Base-by-base conservation (phyloP, 2,113 vertebrate species). In the Anguilla rostrata region DNA sequence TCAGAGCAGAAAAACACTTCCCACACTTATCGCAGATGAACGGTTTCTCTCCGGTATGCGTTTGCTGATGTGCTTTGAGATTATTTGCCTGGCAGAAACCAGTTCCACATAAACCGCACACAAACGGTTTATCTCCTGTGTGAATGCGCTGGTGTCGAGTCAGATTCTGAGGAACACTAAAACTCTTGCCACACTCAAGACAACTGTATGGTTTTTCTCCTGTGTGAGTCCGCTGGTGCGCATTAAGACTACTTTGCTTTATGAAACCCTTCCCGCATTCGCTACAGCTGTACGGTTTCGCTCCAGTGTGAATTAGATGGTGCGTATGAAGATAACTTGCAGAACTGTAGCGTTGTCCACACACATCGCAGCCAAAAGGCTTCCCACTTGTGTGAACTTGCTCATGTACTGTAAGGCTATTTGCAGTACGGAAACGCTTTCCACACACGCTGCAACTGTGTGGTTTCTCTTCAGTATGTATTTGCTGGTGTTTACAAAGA, bases 51-150 rank as follows among this genome's bases (percentile, higher is more conserved):
- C 91, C 91, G 0, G 80, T 89, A 87, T 93, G 92, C 0, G 92
- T 82, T 29, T 88, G 87, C 90, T 83, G 87, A 81, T 93, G 92
- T 1, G 85, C 75, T 87, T 93, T 92, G 56, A 93, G 89, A 87
- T 92, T 93, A 87, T 89, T 90, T 1, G 88, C 91, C 88, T 93
- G 92, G 29, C 88, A 92, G 90, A 93, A 93, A 0, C 26, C 84
- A 78, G 87, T 91, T 29, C 85, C 57, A 3, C 92, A 93, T 46
- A 90, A 1, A 46, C 2, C 0, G 29, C 92, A 93, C n/a, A 78
- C 41, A 1, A 90, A 93, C 0, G 92, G 92, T 14, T 89, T 92
- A 86, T 92, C 92, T 0, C 92, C 92, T 1, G 89, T 93, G 91
- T 93, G 92, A 15, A 91, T 43, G 0, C 89, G 91, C 1, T 84